Evolutionary conservation across 2,113 vertebrate species (phyloP).

Genomic region (Malaclemys terrapin): DNA sequence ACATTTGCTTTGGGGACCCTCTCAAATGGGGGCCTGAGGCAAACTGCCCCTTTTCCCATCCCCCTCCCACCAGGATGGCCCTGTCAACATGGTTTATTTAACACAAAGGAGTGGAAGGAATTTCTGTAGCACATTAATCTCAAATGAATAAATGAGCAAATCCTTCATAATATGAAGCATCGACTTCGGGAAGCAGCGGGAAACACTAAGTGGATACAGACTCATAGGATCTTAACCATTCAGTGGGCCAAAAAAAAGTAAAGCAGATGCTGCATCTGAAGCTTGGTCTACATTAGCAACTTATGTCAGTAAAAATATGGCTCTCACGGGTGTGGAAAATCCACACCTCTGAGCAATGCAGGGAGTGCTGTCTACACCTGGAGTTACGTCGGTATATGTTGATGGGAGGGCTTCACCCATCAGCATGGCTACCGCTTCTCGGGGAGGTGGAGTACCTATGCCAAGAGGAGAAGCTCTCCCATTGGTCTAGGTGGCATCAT

Average conservation of each 20-base stretch:
- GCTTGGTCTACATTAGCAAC: not conserved
- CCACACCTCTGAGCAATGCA: not conserved
- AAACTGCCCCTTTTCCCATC: not conserved
- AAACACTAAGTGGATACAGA: constrained; percentile 19
- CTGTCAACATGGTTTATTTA: not conserved
- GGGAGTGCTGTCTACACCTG: no score
- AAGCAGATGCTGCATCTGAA: constrained; percentile 39
- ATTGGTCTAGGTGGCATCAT: not conserved
- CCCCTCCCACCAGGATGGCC: not conserved
- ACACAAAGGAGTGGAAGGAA: not conserved
- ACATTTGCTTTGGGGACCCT: not conserved
- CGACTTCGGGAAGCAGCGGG: constrained; percentile 13
- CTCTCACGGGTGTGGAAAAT: not conserved
- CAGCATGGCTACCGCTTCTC: not conserved
- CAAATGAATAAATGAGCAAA: constrained; percentile 15
- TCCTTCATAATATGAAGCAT: constrained; percentile 31
- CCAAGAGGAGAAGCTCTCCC: not conserved
- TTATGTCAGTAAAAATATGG: not conserved
- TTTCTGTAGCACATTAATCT: constrained; percentile 1
- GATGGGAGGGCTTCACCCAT: not conserved
- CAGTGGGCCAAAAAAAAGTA: constrained; percentile 49
- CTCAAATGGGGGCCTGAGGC: not conserved
- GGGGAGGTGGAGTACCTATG: no score
- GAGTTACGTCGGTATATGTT: not conserved
- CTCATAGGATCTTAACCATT: constrained; percentile 32